phyloP scores from a whole-genome alignment of 1,140 invertebrate genomes.

The Plodia interpunctella region DNA sequence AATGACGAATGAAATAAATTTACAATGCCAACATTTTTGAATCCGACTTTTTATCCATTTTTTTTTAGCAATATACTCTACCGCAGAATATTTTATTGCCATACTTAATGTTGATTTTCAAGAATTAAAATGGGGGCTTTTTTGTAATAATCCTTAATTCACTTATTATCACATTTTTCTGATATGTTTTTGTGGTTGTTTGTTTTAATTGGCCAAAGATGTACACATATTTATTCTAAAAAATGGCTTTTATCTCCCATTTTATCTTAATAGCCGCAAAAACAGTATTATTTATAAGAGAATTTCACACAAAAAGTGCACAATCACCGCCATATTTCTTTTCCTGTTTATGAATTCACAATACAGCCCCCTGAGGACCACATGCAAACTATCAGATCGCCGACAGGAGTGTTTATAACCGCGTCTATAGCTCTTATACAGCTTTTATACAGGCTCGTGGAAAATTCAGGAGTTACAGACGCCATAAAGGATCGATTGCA shows the following conservation, averaged over 20 bases:
- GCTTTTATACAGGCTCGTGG: background rate
- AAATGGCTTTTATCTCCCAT: background rate
- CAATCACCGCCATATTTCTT: conserved; percentile 4
- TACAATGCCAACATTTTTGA: background rate
- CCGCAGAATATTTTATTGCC: too few species aligned
- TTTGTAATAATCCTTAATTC: too few species aligned
- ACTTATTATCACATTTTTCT: too few species aligned
- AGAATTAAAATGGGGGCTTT: too few species aligned
- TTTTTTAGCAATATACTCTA: too few species aligned
- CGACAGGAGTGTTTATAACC: background rate
- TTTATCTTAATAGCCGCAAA: conserved; percentile 1
- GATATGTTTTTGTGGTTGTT: too few species aligned
- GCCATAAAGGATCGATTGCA: too few species aligned
- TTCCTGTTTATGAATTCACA: background rate
- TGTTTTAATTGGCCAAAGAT: too few species aligned
- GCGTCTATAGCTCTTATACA: background rate
- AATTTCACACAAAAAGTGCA: background rate
- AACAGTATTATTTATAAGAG: background rate
- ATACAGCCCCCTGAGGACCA: background rate
- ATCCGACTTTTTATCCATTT: too few species aligned
- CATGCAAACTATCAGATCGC: conserved; percentile 1
- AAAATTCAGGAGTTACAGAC: too few species aligned
- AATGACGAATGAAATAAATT: background rate
- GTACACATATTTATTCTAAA: background rate
- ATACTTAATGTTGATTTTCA: too few species aligned